Evolutionary conservation across 1,140 invertebrate genomes (phyloP), one percentile per base, ranked within the genome.

Genomic region (Drosophila punjabiensis): DNA sequence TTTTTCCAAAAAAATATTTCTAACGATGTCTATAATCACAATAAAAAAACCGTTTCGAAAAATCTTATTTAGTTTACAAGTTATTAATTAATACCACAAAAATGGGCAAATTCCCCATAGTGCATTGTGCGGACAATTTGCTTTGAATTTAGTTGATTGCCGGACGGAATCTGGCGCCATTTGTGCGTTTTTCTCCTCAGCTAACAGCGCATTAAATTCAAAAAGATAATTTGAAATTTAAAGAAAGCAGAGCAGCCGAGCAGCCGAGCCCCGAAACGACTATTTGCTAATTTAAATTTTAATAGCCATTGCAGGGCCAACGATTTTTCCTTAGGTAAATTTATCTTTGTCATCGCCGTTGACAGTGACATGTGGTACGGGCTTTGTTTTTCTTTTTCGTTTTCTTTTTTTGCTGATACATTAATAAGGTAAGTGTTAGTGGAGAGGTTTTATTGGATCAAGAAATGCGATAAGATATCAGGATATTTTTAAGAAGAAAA

Each of bases 131-230:
- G 86, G 82, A 81, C 86, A 90, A 90, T 90, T 90, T 90, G 82
- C 87, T 90, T 91, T 87, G 87, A 90, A 90, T 90, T 91, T 86
- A 90, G 73, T 82, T 90, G 86, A 90, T 90, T 90, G 87, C 82
- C 69, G 76, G 47, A 81, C 82, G 86, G 82, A 91, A 90, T 86
- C 77, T 80, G 80, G 68, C 69, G 87, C 82, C 87, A 90, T 90
- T 90, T 90, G 47, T 68, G 63, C 59, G 48, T 50, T 20, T 52
- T 35, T 69, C 43, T 52, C 16, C 58, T 16, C 28, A 30, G n/a
- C 35, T 18, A 78, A 45, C 65, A 62, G 55, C 69, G 66, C 73
- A 77, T 83, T 88, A 83, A 88, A 88, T 88, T 88, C 43, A 63
- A 55, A 55, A 61, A 81, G 53, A 59, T 50, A 69, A 69, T 59